Base-by-base conservation (phyloP, 2,113 vertebrate species). In the Elgaria multicarinata region DNA sequence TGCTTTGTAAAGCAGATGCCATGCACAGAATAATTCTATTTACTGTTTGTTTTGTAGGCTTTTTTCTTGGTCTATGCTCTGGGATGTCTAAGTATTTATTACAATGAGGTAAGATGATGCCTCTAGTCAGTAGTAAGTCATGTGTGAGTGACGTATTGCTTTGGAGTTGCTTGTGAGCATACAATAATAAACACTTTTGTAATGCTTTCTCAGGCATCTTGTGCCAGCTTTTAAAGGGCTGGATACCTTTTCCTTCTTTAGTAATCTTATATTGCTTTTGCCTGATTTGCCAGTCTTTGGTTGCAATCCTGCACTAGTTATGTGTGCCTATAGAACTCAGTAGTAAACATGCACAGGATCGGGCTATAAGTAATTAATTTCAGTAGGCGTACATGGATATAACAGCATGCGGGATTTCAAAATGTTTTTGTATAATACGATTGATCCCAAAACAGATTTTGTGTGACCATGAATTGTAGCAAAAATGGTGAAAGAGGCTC, bases 11-110 rank as follows among this genome's bases (percentile, higher is more conserved):
- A 42, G 28, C 0, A 1, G 71, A 67, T 87, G 79, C 82, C 87
- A 28, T 33, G 26, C 86, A 80, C 14, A 3, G n/a, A 88, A 36
- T 46, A 91, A 69, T 89, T 89, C 69, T 85, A 86, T 1, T 53
- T 13, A 28, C 2, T 95, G 83, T 91, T 24, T 86, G 95, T 77
- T 64, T 88, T 94, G 55, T 95, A 99, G 98, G 98, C 99, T n/a
- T 99, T 99, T 96, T 99, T 99, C 96, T 97, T 99, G 95, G 98
- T 98, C 13, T 99, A 99, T 80, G 97, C 98, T 22, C 95, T 99
- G 86, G 99, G 98, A 85, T 99, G 98, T 86, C 97, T 99, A 80
- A 98, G 97, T 67, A 95, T 99, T 94, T 97, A 97, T 96, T 95
- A 96, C 12, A 93, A 97, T 72, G 97, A 98, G 98, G 98, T 99